Conservation (phyloP, 30 jellyfish, hydroid and myxozoan species). For the Aurelia sp. region DNA sequence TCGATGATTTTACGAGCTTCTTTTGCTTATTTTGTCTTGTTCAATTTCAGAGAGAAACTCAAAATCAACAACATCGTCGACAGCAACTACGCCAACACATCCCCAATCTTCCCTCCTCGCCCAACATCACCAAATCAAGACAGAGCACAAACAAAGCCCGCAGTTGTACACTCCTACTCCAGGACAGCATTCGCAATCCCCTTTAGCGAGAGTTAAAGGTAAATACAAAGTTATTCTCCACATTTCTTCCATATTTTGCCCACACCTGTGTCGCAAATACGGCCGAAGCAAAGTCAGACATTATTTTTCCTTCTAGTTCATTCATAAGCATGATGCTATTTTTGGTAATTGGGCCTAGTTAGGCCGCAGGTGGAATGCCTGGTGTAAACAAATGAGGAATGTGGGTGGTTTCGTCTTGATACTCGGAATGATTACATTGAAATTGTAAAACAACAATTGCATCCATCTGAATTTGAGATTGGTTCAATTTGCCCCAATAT, state of each 20-base stretch:
- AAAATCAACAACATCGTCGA: constrained; percentile 16
- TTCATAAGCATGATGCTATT: constrained; percentile 49
- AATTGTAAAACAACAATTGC: too few relatives aligned
- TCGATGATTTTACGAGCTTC: too few relatives aligned
- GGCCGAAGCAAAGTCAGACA: too few relatives aligned
- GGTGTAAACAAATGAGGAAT: neutral
- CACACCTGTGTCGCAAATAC: neutral
- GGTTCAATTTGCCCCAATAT: too few relatives aligned
- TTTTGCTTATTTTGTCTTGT: neutral
- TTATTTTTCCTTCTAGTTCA: constrained; percentile 21
- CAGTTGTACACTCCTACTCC: constrained; percentile 25
- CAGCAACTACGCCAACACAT: neutral
- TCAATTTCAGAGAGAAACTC: constrained; percentile 42
- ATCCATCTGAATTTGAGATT: too few relatives aligned
- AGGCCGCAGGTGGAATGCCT: neutral
- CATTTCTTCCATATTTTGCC: neutral
- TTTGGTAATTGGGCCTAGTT: constrained; percentile 15
- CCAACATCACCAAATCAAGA: neutral
- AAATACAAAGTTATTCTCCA: neutral
- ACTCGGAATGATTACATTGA: too few relatives aligned
- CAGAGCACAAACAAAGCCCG: constrained; percentile 50
- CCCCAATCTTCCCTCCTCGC: constrained; percentile 5
- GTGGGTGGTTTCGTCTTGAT: too few relatives aligned
- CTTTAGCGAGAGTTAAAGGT: constrained; percentile 33
- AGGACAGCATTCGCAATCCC: constrained; percentile 24